Percentiles rank a stretch among this genome's conserved stretches.
phyloP scores from a whole-genome alignment of 2,113 vertebrate genomes.

The Macaca nemestrina region DNA sequence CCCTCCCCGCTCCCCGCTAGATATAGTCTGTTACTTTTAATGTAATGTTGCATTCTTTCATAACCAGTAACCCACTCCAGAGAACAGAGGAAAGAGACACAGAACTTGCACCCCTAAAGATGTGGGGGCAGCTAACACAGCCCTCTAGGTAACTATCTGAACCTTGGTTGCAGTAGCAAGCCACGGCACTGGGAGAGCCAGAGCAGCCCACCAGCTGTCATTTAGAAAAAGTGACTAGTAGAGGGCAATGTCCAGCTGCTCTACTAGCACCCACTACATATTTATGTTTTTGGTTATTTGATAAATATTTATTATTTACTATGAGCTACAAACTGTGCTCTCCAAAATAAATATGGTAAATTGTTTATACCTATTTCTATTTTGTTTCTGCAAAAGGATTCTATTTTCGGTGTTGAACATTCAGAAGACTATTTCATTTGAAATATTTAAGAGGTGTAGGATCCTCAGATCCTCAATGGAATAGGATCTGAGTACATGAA shows the following conservation, averaged over 20 bases:
- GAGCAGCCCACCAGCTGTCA: background rate
- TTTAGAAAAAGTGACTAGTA: background rate
- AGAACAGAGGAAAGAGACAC: background rate
- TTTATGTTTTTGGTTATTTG: background rate
- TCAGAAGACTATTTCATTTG: background rate
- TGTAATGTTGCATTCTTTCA: background rate
- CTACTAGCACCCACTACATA: background rate
- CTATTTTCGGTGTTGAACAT: background rate
- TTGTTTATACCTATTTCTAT: background rate
- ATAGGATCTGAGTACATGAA: background rate
- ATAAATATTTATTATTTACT: background rate
- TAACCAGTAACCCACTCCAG: background rate
- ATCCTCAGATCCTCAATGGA: background rate
- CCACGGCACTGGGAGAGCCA: background rate
- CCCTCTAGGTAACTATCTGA: background rate
- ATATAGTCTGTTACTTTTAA: background rate
- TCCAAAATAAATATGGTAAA: background rate
- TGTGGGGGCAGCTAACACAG: background rate
- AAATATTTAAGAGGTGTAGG: background rate
- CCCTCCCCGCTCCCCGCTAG: too few relatives aligned
- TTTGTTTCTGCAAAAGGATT: conserved; percentile 16
- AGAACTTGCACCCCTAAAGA: background rate
- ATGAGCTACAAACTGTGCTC: background rate
- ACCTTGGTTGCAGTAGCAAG: background rate
- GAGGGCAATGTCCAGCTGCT: background rate